Evolutionary conservation across 2,113 vertebrate genomes (phyloP).

Genomic region (Phrynosoma blainvillii): DNA sequence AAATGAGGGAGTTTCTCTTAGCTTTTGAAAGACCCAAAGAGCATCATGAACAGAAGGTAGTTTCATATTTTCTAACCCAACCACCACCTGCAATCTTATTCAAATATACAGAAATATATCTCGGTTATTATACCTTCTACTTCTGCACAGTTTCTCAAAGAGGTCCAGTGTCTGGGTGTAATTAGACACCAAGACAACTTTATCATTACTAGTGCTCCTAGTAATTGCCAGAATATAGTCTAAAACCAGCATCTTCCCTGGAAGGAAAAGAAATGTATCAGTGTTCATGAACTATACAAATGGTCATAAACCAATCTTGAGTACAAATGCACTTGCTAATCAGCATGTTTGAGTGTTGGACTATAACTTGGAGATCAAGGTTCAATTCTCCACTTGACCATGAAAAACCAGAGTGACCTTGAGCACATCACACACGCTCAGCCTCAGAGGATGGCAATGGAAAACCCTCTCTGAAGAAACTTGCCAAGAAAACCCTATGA

Average conservation of each 20-base stretch:
- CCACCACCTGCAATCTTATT: neutral
- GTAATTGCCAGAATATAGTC: conserved; percentile 96
- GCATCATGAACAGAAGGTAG: too few relatives aligned
- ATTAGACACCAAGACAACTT: conserved; percentile 97
- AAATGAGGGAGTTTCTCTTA: too few relatives aligned
- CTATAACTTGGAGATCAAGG: neutral
- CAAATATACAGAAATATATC: neutral
- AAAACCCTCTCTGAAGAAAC: too few relatives aligned
- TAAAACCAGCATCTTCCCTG: conserved; percentile 96
- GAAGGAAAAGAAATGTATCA: conserved; percentile 4
- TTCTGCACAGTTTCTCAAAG: conserved; percentile 95
- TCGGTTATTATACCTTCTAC: conserved; percentile 80
- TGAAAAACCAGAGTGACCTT: too few relatives aligned
- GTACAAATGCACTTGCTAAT: neutral
- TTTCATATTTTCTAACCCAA: too few relatives aligned
- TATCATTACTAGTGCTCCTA: conserved; percentile 86
- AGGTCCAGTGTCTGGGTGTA: conserved; percentile 97
- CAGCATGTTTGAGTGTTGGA: too few relatives aligned
- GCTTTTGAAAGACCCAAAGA: neutral
- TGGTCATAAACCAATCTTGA: neutral
- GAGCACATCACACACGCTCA: too few relatives aligned
- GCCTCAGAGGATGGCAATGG: too few relatives aligned
- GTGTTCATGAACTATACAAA: neutral
- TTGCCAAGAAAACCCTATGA: too few relatives aligned
- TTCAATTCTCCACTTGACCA: too few relatives aligned